Base-by-base conservation (phyloP, 2,113 vertebrate species). In the Spilogale gracilis region DNA sequence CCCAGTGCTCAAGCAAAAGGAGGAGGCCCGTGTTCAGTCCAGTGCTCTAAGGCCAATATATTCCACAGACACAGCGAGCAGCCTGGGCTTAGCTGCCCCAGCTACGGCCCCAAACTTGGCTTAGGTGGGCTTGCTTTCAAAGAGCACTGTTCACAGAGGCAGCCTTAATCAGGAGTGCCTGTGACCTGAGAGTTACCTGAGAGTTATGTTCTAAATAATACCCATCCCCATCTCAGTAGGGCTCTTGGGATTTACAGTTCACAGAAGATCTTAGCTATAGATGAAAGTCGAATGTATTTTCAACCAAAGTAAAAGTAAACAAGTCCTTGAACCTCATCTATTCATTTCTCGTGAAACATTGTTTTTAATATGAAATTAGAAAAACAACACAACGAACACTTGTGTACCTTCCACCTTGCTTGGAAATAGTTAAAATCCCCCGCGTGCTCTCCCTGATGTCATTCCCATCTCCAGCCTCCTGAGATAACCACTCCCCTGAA, bases 291-390 rank as follows among this genome's bases (percentile, higher is more conserved):
- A 96, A 52, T 63, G 56, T 32, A 86, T 81, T 78, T 78, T 69
- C 71, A 13, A 61, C 43, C 65, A 95, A 74, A 89, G 21, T 0
- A 84, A 48, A 94, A 82, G 65, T 30, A 52, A 81, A 87, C 63
- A 79, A 32, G 48, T 63, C 45, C 71, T 73, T 86, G 52, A 88
- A 71, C 54, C 5, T 82, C 45, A 50, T 91, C 85, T 50, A 88
- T 50, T 94, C 58, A 86, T 86, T 80, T 91, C 71, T 74, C 87
- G 58, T 58, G 52, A 94, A 92, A 92, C 13, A 32, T 58, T 94
- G 30, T 63, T 89, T 60, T 78, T 63, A 71, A 56, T 30, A 56
- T 43, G 38, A 95, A 50, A 54, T 23, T 17, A 3, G 52, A 54
- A 91, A 93, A 45, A 25, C 21, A 63, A 90, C 32, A 69, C 12